Evolutionary conservation across 2,113 vertebrate species (phyloP).

Genomic region (Rhizomys pruinosus): DNA sequence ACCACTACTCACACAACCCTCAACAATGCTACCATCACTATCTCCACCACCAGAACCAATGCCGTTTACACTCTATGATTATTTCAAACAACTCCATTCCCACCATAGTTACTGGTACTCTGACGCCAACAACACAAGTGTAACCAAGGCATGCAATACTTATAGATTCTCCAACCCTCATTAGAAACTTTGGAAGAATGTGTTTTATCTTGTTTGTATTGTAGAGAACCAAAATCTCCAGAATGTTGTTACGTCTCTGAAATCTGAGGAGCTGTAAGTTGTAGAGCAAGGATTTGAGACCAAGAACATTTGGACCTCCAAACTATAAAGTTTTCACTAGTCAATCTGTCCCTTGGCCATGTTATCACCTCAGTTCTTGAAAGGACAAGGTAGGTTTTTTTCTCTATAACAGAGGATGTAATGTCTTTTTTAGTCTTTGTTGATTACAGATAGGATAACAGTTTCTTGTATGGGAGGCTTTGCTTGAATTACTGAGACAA

Average conservation of each 20-base stretch:
- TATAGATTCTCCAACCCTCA: neutral
- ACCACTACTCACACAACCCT: neutral
- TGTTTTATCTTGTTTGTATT: neutral
- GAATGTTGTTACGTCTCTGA: neutral
- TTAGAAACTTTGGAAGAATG: neutral
- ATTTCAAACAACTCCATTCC: neutral
- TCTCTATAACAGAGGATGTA: neutral
- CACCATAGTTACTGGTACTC: neutral
- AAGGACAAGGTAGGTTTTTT: neutral
- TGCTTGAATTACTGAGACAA: neutral
- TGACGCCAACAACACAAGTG: neutral
- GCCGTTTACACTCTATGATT: neutral
- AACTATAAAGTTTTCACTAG: neutral
- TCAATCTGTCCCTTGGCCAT: neutral
- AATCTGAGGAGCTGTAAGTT: neutral
- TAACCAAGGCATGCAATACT: neutral
- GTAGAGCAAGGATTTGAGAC: neutral
- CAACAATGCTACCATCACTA: neutral
- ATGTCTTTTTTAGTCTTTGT: neutral
- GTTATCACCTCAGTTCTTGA: neutral
- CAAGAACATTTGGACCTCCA: neutral
- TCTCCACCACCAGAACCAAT: no score
- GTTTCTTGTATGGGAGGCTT: neutral
- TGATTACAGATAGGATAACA: neutral
- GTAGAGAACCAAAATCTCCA: neutral